Base-by-base conservation (phyloP, 2,113 vertebrate genomes). In the Sturnus vulgaris region DNA sequence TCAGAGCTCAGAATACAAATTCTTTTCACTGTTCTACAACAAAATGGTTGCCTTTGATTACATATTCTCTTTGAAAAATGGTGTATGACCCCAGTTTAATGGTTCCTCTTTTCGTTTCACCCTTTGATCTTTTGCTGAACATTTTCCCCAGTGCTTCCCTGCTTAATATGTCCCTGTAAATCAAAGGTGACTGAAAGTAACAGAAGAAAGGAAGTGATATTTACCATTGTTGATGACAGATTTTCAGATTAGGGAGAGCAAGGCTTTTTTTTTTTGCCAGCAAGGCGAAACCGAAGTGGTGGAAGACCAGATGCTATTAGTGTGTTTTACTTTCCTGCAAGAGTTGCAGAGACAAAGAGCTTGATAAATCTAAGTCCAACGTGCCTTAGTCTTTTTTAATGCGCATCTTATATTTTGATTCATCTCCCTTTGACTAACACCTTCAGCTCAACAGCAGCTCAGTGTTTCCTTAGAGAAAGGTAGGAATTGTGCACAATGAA, bases 61-160 rank as follows among this genome's bases (percentile, higher is more conserved):
- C 27, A 53, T 60, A 94, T 83, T 90, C 88, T 88, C 76, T 95
- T 94, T 97, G 85, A 95, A 84, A 94, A 83, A 50, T 66, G 12
- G 53, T 72, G 30, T 82, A 77, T 61, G 89, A 92, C 77, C 73
- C 12, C 50, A 46, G 65, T 90, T 85, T 69, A 90, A 91, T 39
- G n/a, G 76, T 49, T 95, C 37, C 18, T 88, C 52, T 92, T 83
- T 78, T 63, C 50, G 33, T 86, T 57, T 52, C 19, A 30, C n/a
- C 10, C 57, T 92, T 96, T 95, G 85, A 93, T 93, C 52, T 88
- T 88, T 57, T 46, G 35, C 56, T 86, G 80, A 94, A 92, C 28
- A 46, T 84, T 92, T 88, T 64, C 33, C 18, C 25, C 28, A 19
- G 31, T 86, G 52, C 24, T 90, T 92, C 31, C 35, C 76, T 84